Conservation (phyloP, 2,888 invertebrate genomes). For the Drosophila nr. medialis region DNA sequence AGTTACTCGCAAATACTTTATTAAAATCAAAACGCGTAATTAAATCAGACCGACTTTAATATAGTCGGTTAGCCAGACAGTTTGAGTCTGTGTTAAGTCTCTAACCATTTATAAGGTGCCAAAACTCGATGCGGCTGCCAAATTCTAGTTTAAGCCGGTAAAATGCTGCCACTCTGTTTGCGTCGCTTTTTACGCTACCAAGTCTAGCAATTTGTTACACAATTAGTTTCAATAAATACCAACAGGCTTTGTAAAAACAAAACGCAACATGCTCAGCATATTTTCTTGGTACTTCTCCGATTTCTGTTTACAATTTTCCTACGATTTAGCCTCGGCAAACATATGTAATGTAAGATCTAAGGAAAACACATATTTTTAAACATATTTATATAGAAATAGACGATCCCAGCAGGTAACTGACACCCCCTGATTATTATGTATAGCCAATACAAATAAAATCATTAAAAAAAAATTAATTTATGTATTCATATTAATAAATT, state of each 20-base stretch:
- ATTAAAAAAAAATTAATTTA: constrained; percentile 3
- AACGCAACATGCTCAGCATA: constrained; percentile 17
- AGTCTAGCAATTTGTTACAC: constrained; percentile 32
- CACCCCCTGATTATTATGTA: constrained; percentile 37
- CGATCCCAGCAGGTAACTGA: constrained; percentile 30
- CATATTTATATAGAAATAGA: constrained; percentile 1
- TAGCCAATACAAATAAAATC: constrained; percentile 17
- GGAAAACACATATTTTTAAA: not conserved
- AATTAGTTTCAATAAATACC: constrained; percentile 60
- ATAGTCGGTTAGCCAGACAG: constrained; percentile 3
- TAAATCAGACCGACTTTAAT: constrained; percentile 10
- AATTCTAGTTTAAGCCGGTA: constrained; percentile 65
- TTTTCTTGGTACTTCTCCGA: constrained; percentile 5
- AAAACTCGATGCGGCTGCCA: constrained; percentile 55
- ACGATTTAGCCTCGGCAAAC: constrained; percentile 48
- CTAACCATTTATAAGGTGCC: constrained; percentile 27
- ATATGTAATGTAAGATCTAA: constrained; percentile 29
- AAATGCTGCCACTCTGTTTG: constrained; percentile 42
- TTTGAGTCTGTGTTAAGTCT: constrained; percentile 19
- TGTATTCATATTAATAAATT: not conserved
- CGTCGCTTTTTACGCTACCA: constrained; percentile 32
- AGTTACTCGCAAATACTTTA: constrained; percentile 4
- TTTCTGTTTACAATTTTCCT: constrained; percentile 41
- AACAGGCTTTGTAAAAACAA: constrained; percentile 33
- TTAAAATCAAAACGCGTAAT: constrained; percentile 11